Conservation (phyloP, 2,113 vertebrate species). For the Aythya baeri region DNA sequence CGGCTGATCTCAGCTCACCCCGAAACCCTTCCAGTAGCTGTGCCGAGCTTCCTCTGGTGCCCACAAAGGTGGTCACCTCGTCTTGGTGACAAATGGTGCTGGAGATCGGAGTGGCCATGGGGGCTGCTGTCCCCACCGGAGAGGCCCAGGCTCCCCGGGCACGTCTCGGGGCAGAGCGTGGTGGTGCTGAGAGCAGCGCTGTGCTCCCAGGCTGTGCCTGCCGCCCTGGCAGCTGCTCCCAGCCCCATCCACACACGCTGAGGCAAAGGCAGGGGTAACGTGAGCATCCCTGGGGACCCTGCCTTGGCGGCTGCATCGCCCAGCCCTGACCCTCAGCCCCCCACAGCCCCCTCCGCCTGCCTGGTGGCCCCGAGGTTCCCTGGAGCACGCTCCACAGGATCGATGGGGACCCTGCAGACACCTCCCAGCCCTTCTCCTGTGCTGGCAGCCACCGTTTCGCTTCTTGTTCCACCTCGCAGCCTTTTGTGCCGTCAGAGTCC, state of each 20-base stretch:
- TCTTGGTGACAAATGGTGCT: background rate
- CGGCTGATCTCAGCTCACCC: background rate
- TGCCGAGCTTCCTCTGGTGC: background rate
- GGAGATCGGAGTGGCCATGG: conserved; percentile 38
- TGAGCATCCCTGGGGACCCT: background rate
- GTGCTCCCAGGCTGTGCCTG: background rate
- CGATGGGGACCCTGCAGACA: background rate
- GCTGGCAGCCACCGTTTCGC: background rate
- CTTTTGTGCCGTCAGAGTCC: background rate
- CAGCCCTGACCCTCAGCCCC: background rate
- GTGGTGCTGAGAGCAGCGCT: background rate
- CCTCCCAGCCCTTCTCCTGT: background rate
- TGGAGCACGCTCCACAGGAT: rapidly evolving
- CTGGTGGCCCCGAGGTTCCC: background rate
- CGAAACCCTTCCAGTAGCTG: background rate
- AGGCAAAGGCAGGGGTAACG: background rate
- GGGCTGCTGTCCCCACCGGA: background rate
- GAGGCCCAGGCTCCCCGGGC: background rate
- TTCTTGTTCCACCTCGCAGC: background rate
- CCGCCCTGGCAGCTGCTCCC: rapidly evolving
- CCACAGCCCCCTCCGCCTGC: rapidly evolving
- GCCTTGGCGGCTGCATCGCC: background rate
- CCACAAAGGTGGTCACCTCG: conserved; percentile 16
- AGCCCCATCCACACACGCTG: rapidly evolving
- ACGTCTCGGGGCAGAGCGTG: rapidly evolving